phyloP scores from a whole-genome alignment of 2,797 vertebrate genomes.

The Vultur gryphus region DNA sequence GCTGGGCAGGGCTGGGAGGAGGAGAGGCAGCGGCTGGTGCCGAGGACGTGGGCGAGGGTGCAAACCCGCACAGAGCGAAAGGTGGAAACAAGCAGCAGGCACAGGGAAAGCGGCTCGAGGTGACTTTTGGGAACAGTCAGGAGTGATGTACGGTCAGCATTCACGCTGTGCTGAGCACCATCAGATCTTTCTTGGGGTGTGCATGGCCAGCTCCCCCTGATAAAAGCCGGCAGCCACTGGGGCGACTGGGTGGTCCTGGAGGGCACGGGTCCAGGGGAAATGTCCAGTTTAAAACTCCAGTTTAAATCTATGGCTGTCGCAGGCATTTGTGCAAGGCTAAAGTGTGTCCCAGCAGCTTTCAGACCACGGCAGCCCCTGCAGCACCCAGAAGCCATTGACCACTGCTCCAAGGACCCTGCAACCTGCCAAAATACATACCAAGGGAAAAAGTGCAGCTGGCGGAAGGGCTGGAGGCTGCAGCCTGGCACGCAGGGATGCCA shows the following conservation, averaged over 20 bases:
- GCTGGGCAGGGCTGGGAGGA: not conserved
- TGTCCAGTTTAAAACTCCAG: not conserved
- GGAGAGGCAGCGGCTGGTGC: not conserved
- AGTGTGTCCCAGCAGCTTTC: not conserved
- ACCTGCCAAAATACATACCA: not conserved
- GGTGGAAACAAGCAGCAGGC: not conserved
- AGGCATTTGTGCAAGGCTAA: not conserved
- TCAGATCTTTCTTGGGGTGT: not conserved
- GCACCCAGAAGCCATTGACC: not conserved
- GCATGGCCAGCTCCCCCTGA: too few relatives aligned
- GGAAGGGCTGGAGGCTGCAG: not conserved
- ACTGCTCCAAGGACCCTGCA: not conserved
- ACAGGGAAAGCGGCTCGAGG: not conserved
- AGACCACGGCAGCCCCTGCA: not conserved
- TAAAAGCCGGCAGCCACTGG: not conserved
- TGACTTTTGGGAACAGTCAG: not conserved
- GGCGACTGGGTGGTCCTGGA: rapidly evolving
- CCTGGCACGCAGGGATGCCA: not conserved
- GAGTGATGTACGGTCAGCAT: not conserved
- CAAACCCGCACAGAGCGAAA: rapidly evolving
- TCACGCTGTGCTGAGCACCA: not conserved
- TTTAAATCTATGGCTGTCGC: not conserved
- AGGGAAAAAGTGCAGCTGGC: not conserved
- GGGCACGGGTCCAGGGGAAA: not conserved
- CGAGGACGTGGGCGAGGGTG: not conserved